Conservation (phyloP, 2,797 vertebrate genomes). For the Trichosurus vulpecula region DNA sequence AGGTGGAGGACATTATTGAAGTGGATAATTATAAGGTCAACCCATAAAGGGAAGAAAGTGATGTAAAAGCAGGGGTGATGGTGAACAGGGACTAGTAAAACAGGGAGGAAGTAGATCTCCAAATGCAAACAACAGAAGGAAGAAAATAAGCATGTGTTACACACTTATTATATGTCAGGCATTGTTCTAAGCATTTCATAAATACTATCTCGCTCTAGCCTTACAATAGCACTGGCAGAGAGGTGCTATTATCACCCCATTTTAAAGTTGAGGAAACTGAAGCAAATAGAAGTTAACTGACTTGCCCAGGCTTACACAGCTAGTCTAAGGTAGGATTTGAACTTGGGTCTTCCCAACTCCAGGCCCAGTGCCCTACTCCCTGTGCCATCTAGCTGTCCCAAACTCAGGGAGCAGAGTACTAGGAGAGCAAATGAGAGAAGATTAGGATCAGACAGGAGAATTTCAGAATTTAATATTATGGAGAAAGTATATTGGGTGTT, state of each 20-base stretch:
- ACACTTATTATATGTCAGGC: not conserved
- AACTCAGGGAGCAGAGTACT: not conserved
- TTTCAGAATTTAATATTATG: not conserved
- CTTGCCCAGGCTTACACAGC: not conserved
- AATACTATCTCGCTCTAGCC: not conserved
- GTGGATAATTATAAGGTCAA: no score
- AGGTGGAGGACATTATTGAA: no score
- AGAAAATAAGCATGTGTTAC: not conserved
- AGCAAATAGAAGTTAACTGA: not conserved
- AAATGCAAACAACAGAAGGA: not conserved
- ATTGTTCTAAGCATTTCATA: not conserved
- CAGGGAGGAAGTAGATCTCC: not conserved
- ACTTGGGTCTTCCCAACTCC: not conserved
- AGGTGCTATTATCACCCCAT: not conserved
- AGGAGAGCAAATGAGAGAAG: not conserved
- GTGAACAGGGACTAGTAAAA: no score
- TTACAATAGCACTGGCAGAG: not conserved
- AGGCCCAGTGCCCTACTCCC: not conserved
- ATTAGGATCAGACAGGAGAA: not conserved
- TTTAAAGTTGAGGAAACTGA: not conserved
- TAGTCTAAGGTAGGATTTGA: not conserved
- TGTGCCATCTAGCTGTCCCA: not conserved
- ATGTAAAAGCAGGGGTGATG: no score
- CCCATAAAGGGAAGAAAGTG: no score
- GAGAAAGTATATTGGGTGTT: not conserved